These are phyloP conservation scores for Synergus laeviventris DNA, from an alignment of 2,888 invertebrate species.

Conservation along the genomic window DNA sequence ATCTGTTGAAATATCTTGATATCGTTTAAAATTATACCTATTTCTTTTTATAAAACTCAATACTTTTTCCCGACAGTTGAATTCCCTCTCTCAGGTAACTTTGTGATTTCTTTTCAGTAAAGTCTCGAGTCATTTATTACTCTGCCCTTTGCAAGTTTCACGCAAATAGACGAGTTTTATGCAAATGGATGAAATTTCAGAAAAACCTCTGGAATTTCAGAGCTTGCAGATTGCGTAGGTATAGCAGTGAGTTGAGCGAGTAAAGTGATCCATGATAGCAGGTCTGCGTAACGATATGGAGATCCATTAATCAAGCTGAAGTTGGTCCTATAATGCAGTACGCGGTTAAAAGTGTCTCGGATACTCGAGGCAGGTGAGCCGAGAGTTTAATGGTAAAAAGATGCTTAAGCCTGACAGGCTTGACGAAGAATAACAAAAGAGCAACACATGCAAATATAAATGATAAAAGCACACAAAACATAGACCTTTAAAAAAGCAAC, in stretches of 20 bases:
- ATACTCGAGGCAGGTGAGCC: conserved; percentile 10
- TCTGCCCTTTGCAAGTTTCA: not conserved
- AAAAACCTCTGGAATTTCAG: conserved; percentile 12
- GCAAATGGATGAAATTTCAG: conserved; percentile 27
- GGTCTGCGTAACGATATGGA: conserved; percentile 37
- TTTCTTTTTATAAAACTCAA: not conserved
- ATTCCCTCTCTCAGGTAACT: not conserved
- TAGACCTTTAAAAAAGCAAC: not conserved
- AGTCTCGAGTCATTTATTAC: conserved; percentile 16
- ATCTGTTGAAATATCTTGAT: no score
- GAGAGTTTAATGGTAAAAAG: conserved; percentile 34
- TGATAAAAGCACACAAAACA: not conserved
- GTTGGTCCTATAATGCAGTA: conserved; percentile 30
- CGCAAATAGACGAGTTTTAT: conserved; percentile 13
- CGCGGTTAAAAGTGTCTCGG: conserved; percentile 29
- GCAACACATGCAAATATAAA: conserved; percentile 9
- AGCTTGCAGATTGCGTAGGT: conserved; percentile 5
- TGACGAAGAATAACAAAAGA: not conserved
- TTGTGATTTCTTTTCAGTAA: not conserved
- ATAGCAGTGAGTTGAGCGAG: conserved; percentile 26
- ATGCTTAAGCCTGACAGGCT: not conserved
- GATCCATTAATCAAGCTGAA: conserved; percentile 35
- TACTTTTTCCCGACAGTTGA: not conserved
- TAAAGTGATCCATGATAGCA: conserved; percentile 35
- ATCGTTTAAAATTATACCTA: no score